Evolutionary conservation across 1,140 invertebrate genomes (phyloP).

Genomic region (Drosophila micromelanica): DNA sequence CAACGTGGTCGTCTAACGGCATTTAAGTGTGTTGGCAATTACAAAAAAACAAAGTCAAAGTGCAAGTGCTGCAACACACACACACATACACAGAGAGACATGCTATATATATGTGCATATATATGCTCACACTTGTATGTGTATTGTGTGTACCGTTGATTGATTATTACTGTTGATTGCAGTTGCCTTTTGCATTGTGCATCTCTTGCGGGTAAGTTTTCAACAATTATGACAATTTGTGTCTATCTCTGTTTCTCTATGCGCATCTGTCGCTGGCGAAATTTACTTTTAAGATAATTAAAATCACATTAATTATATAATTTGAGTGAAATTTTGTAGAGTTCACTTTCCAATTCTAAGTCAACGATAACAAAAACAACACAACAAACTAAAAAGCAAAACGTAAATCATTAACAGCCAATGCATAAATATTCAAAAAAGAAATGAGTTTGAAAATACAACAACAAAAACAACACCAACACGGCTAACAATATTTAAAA

Average conservation of each 20-base stretch:
- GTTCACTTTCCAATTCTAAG: conserved; percentile 75
- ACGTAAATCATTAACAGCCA: conserved; percentile 67
- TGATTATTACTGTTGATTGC: conserved; percentile 47
- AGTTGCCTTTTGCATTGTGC: conserved; percentile 24
- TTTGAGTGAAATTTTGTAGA: conserved; percentile 71
- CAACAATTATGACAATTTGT: conserved; percentile 28
- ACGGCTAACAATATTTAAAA: neutral
- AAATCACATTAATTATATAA: conserved; percentile 78
- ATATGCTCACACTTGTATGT: conserved; percentile 5
- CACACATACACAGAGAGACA: conserved; percentile 20
- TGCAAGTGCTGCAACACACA: conserved; percentile 55
- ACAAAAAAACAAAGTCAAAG: conserved; percentile 51
- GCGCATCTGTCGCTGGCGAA: conserved; percentile 25
- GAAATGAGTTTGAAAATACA: conserved; percentile 40
- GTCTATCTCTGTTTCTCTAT: conserved; percentile 3
- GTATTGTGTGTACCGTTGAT: conserved; percentile 40
- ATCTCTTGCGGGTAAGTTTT: conserved; percentile 45
- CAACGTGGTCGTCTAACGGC: conserved; percentile 44
- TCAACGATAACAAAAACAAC: conserved; percentile 28
- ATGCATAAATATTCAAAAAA: conserved; percentile 58
- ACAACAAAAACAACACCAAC: conserved; percentile 20
- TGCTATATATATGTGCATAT: neutral
- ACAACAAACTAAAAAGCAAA: conserved; percentile 52
- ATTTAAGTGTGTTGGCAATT: conserved; percentile 36
- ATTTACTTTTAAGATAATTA: conserved; percentile 55